These are phyloP conservation scores for Petrocephalus microphthalmus DNA, from an alignment of 2,113 vertebrate species.

Conservation along the genomic window DNA sequence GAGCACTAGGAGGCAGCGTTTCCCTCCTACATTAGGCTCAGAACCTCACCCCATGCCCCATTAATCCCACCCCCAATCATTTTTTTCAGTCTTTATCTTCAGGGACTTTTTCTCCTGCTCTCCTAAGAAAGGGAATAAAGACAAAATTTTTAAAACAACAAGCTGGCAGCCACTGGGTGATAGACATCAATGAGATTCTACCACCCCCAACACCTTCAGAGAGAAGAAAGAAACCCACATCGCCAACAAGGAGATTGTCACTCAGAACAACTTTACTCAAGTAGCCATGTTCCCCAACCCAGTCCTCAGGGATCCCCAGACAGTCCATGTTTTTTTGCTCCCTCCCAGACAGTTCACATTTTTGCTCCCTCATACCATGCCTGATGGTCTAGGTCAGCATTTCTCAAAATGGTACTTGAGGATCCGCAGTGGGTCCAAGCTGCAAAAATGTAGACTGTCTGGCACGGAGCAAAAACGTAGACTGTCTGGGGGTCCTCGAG, in stretches of 20 bases:
- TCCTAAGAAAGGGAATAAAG: constrained; percentile 21
- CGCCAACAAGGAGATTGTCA: background rate
- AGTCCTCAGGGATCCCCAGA: background rate
- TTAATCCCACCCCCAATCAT: background rate
- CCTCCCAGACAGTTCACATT: background rate
- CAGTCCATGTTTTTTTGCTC: too few relatives aligned
- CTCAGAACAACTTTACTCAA: background rate
- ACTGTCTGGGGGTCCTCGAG: too few relatives aligned
- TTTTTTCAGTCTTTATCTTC: constrained; percentile 7
- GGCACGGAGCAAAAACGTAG: background rate
- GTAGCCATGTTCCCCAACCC: background rate
- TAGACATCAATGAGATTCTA: background rate
- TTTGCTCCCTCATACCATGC: background rate
- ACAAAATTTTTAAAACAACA: constrained; percentile 12
- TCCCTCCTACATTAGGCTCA: constrained; percentile 20
- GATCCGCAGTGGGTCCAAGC: background rate
- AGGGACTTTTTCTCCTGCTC: constrained; percentile 7
- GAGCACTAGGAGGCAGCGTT: background rate
- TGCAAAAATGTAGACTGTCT: background rate
- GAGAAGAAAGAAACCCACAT: background rate
- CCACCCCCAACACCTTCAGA: background rate
- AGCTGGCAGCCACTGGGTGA: background rate
- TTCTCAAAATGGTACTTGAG: background rate
- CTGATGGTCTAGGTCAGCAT: background rate
- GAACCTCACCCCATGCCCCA: background rate